Evolutionary conservation across 2,113 vertebrate genomes (phyloP).

Genomic region (Stegostoma tigrinum): DNA sequence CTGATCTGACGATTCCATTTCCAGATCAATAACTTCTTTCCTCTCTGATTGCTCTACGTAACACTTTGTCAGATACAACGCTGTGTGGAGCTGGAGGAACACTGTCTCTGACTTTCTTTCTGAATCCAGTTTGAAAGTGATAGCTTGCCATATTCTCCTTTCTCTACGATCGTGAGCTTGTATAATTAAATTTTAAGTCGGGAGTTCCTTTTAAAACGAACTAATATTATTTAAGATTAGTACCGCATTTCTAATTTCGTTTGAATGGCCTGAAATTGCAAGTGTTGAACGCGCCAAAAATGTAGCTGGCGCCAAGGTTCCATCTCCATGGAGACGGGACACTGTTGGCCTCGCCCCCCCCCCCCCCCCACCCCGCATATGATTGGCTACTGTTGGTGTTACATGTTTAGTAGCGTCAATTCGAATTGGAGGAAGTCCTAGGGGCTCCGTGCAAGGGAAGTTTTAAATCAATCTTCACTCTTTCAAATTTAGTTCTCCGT

Average conservation of each 20-base stretch:
- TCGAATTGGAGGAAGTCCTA: not conserved
- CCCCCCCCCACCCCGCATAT: no score
- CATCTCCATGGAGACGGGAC: constrained; percentile 4
- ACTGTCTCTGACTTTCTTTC: no score
- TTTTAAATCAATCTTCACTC: not conserved
- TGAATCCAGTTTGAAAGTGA: not conserved
- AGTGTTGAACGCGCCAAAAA: constrained; percentile 17
- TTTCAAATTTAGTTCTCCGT: not conserved
- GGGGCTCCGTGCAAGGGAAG: not conserved
- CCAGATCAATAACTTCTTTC: not conserved
- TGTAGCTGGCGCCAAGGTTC: constrained; percentile 21
- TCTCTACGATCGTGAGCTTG: not conserved
- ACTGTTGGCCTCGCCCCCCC: not conserved
- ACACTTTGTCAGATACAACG: not conserved
- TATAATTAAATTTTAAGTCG: not conserved
- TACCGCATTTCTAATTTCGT: not conserved
- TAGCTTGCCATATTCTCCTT: not conserved
- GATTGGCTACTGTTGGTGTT: not conserved
- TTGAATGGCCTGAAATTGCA: not conserved
- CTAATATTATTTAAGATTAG: not conserved
- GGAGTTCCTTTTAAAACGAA: not conserved
- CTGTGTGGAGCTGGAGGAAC: no score
- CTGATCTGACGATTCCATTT: not conserved
- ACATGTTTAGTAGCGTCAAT: not conserved
- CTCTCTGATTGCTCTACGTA: not conserved